These are phyloP conservation scores for Neodiprion virginianus DNA, from an alignment of 1,140 invertebrate species.

Conservation along the genomic window DNA sequence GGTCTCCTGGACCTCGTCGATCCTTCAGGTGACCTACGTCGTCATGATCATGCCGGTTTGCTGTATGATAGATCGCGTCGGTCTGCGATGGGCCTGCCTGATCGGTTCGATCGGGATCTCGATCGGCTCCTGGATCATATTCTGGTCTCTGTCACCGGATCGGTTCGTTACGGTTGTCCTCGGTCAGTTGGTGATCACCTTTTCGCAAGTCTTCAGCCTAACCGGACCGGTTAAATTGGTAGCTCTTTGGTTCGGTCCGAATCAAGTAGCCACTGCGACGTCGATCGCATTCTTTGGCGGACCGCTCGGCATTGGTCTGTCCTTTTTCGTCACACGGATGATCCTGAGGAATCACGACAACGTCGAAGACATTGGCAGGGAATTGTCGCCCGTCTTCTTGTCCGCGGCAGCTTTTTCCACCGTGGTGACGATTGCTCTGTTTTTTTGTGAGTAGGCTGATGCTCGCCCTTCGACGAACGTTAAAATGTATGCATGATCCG, in stretches of 20 bases:
- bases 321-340: conserved; percentile 45
- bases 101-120: conserved; percentile 44
- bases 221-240: conserved; percentile 60
- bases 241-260: conserved; percentile 57
- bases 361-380: conserved; percentile 35
- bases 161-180: conserved; percentile 67
- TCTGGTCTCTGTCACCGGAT: conserved; percentile 61
- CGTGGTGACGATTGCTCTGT: conserved; percentile 53
- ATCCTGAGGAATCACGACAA: conserved; percentile 41
- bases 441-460: conserved; percentile 50
- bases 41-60: conserved; percentile 34
- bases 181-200: conserved; percentile 71
- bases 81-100: conserved; percentile 39
- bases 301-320: conserved; percentile 62
- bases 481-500: conserved; percentile 34
- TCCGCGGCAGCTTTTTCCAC: conserved; percentile 71
- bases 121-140: conserved; percentile 73
- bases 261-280: conserved; percentile 76
- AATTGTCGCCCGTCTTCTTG: conserved; percentile 46
- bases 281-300: conserved; percentile 80
- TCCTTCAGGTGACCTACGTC: conserved; percentile 34
- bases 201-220: conserved; percentile 50
- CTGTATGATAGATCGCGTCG: conserved; percentile 31
- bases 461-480: conserved; percentile 56
- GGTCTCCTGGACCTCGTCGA: conserved; percentile 65